Evolutionary conservation across 1,140 invertebrate species (phyloP).

Genomic region (Pseudomyrmex cubaensis): DNA sequence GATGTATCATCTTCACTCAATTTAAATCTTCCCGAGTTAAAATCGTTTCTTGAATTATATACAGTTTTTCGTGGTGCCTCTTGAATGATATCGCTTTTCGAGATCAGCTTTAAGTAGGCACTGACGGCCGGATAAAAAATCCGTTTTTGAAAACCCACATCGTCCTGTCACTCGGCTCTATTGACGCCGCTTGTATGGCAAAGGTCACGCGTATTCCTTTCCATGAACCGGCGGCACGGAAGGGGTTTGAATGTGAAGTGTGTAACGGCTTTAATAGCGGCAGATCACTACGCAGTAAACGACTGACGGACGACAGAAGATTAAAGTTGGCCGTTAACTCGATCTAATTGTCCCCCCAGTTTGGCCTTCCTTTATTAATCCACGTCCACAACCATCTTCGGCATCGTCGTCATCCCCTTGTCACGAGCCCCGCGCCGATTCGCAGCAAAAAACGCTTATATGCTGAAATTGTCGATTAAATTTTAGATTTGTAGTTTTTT

Average conservation of each 20-base stretch:
- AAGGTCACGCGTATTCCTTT: slow-evolving; percentile 70
- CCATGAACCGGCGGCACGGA: slow-evolving; percentile 66
- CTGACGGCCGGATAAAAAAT: slow-evolving; percentile 65
- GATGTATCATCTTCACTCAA: background rate
- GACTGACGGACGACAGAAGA: slow-evolving; percentile 85
- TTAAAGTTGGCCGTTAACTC: slow-evolving; percentile 85
- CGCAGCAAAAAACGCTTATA: background rate
- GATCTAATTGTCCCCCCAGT: slow-evolving; percentile 84
- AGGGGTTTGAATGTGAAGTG: slow-evolving; percentile 70
- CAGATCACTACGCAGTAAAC: slow-evolving; percentile 85
- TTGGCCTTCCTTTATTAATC: slow-evolving; percentile 84
- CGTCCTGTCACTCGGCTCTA: slow-evolving; percentile 41
- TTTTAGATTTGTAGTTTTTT: background rate
- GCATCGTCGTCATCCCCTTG: slow-evolving; percentile 72
- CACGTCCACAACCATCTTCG: slow-evolving; percentile 75
- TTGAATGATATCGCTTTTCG: background rate
- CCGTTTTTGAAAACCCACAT: slow-evolving; percentile 73
- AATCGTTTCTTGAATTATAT: slow-evolving; percentile 2
- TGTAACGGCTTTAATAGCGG: slow-evolving; percentile 83
- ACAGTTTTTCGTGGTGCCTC: background rate
- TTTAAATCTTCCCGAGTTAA: slow-evolving; percentile 7
- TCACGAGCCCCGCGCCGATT: slow-evolving; percentile 56
- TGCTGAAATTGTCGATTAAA: slow-evolving; percentile 6
- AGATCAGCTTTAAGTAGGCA: slow-evolving; percentile 44
- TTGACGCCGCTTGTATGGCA: slow-evolving; percentile 41